Percentiles rank a stretch among this genome's conserved stretches.
These are phyloP conservation scores for Idaea straminata DNA, from an alignment of 2,888 invertebrate species.

Conservation along the genomic window DNA sequence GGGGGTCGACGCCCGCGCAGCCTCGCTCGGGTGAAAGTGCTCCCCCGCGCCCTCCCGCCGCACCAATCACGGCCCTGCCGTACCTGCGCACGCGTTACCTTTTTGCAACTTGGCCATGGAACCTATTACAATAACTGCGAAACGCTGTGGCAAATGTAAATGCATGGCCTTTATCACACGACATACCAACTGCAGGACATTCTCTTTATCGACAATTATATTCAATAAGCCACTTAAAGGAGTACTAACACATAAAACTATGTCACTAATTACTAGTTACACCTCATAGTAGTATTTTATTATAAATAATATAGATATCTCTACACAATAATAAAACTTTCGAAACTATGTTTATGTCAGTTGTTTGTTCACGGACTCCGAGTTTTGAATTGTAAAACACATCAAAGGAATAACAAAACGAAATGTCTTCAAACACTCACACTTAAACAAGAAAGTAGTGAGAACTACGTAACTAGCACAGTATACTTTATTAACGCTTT, in stretches of 20 bases:
- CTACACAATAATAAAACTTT: background rate
- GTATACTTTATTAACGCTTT: background rate
- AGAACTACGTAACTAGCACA: background rate
- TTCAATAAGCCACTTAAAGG: background rate
- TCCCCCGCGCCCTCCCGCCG: slow-evolving; percentile 54
- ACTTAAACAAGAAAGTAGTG: background rate
- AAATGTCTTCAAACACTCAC: background rate
- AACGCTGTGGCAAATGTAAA: slow-evolving; percentile 71
- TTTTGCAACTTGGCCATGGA: slow-evolving; percentile 80
- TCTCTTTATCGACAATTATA: slow-evolving; percentile 13
- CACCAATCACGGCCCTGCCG: slow-evolving; percentile 44
- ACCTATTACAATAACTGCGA: slow-evolving; percentile 75
- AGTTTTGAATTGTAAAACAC: background rate
- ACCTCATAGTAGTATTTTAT: too few relatives aligned
- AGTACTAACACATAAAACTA: background rate
- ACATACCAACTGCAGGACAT: slow-evolving; percentile 21
- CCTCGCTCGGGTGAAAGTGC: slow-evolving; percentile 76
- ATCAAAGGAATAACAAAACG: background rate
- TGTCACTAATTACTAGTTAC: too few relatives aligned
- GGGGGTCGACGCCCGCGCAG: slow-evolving; percentile 78
- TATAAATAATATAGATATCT: background rate
- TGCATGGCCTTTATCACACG: slow-evolving; percentile 66
- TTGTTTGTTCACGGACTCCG: background rate
- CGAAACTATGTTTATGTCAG: background rate
- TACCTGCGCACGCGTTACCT: slow-evolving; percentile 69